A percentile compares a stretch with the other conserved stretches of the same genome.
These are phyloP conservation scores for Carassius gibelio DNA, from an alignment of 2,113 vertebrate genomes.

Conservation along the genomic window DNA sequence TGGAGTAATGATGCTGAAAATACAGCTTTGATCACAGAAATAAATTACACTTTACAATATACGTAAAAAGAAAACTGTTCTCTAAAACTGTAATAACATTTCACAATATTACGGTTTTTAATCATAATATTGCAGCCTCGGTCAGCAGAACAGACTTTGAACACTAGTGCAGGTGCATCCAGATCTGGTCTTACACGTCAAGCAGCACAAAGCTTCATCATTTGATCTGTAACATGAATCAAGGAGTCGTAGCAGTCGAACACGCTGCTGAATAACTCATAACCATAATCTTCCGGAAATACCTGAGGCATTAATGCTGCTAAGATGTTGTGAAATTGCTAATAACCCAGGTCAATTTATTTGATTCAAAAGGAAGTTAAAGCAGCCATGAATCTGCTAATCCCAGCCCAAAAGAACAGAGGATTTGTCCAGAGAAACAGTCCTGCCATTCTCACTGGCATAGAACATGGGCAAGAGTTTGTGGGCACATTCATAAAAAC, in stretches of 20 bases:
- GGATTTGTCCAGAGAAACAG: neutral
- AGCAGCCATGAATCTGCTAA: neutral
- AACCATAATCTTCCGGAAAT: neutral
- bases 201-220: neutral
- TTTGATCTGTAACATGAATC: neutral
- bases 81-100: too few relatives aligned
- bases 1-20: too few relatives aligned
- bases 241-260: neutral
- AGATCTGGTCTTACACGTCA: too few relatives aligned
- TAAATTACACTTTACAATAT: too few relatives aligned
- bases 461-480: neutral
- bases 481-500: neutral
- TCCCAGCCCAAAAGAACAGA: neutral
- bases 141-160: neutral
- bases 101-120: too few relatives aligned
- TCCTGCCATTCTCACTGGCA: neutral
- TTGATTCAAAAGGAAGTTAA: conserved; percentile 1
- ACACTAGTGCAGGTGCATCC: too few relatives aligned
- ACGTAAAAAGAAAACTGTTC: neutral
- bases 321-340: neutral
- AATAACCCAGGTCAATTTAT: conserved; percentile 6
- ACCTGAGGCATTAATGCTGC: neutral
- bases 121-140: neutral
- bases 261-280: neutral
- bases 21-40: too few relatives aligned